Conservation (phyloP, 2,797 vertebrate species). For the Uromys caudimaculatus region DNA sequence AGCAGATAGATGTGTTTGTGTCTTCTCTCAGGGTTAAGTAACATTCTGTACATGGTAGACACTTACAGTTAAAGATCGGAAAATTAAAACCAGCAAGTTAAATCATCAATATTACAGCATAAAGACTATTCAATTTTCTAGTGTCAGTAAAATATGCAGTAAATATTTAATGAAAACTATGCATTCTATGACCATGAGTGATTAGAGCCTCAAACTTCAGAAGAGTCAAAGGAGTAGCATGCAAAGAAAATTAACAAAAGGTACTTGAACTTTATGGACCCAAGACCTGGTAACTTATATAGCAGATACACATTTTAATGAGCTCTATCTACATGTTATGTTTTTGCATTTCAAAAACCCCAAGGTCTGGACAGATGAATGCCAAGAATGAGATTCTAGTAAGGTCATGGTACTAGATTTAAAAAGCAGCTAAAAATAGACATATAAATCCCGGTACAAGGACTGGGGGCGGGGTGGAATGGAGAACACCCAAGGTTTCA, state of each 20-base stretch:
- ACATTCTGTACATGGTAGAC: neutral
- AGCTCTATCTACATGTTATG: neutral
- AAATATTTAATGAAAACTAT: constrained; percentile 16
- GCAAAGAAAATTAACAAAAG: neutral
- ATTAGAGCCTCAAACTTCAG: constrained; percentile 2
- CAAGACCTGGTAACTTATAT: constrained; percentile 1
- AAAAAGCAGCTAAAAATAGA: constrained; percentile 70
- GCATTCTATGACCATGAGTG: neutral
- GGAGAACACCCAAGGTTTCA: constrained; percentile 47
- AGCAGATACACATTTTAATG: constrained; percentile 20
- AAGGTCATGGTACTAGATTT: constrained; percentile 41
- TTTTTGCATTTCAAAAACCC: constrained; percentile 41
- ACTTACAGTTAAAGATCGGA: neutral
- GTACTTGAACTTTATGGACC: neutral
- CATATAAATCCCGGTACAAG: constrained; percentile 45
- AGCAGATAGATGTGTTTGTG: neutral
- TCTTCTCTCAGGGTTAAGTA: neutral
- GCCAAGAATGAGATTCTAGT: constrained; percentile 29
- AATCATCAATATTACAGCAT: neutral
- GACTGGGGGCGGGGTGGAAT: constrained; percentile 12
- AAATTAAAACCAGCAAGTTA: constrained; percentile 26
- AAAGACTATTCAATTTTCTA: constrained; percentile 19
- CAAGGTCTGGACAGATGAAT: constrained; percentile 23
- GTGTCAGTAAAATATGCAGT: constrained; percentile 41
- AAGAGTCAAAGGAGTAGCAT: neutral